Conservation (phyloP, 2,113 vertebrate genomes). For the Sinosuthora webbiana region DNA sequence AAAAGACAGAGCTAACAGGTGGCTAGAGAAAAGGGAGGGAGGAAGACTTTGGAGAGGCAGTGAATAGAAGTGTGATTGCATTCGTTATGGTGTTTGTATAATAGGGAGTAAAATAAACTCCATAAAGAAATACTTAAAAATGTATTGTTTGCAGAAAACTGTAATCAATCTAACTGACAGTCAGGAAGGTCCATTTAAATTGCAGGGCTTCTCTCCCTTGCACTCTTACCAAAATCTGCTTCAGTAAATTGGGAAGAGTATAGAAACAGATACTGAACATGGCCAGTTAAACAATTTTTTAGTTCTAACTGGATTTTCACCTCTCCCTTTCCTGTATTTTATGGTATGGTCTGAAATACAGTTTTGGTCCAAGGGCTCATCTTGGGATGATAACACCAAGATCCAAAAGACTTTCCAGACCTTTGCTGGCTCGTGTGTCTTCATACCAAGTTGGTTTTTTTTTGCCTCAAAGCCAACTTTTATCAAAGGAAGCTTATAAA, state of each 20-base stretch:
- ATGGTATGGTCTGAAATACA: neutral
- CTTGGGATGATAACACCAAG: neutral
- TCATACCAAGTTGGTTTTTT: neutral
- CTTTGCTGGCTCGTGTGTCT: neutral
- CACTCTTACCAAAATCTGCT: neutral
- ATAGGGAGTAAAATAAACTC: constrained; percentile 43
- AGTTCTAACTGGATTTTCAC: neutral
- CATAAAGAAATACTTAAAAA: constrained; percentile 50
- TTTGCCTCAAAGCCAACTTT: neutral
- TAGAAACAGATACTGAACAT: neutral
- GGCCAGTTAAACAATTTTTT: neutral
- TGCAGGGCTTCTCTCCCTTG: constrained; percentile 44
- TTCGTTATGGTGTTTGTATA: constrained; percentile 15
- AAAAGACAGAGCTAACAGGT: constrained; percentile 55
- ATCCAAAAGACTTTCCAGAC: neutral
- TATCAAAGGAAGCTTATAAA: neutral
- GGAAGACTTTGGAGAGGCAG: constrained; percentile 29
- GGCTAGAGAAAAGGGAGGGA: constrained; percentile 37
- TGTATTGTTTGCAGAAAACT: constrained; percentile 45
- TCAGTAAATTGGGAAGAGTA: neutral
- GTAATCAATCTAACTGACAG: constrained; percentile 53
- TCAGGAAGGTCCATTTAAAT: constrained; percentile 49
- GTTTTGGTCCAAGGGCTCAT: neutral
- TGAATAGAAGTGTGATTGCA: constrained; percentile 56
- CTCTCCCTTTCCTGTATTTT: neutral